Conservation (phyloP, 2,797 vertebrate genomes). For the Jordanella pulchra region DNA sequence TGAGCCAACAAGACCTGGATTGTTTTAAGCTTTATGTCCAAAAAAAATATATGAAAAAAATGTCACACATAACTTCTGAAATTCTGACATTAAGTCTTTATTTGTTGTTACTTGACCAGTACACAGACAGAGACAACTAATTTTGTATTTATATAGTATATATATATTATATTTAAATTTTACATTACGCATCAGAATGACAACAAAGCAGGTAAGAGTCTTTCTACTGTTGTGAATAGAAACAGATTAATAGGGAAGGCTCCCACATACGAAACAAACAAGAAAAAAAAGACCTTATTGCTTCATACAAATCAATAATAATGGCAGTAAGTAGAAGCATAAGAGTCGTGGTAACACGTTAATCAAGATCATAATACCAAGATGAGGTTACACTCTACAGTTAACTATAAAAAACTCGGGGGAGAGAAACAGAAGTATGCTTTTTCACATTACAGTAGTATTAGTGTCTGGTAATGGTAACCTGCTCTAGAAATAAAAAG, state of each 20-base stretch:
- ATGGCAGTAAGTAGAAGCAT: constrained; percentile 69
- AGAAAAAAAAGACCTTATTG: constrained; percentile 77
- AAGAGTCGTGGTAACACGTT: constrained; percentile 59
- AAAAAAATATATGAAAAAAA: constrained; percentile 13
- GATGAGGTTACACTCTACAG: constrained; percentile 55
- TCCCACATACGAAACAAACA: constrained; percentile 69
- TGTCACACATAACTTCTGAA: constrained; percentile 5
- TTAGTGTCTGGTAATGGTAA: constrained; percentile 54
- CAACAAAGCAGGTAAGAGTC: constrained; percentile 76
- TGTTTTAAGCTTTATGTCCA: not conserved
- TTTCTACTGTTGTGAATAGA: constrained; percentile 68
- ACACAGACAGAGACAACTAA: constrained; percentile 79
- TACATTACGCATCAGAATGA: constrained; percentile 74
- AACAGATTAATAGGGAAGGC: constrained; percentile 68
- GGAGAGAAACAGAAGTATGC: constrained; percentile 56
- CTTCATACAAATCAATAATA: constrained; percentile 79
- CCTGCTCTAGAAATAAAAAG: constrained; percentile 68
- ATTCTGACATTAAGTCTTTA: constrained; percentile 68
- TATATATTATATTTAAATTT: constrained; percentile 73
- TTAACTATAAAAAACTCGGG: constrained; percentile 54
- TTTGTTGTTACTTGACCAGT: constrained; percentile 77
- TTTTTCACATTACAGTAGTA: constrained; percentile 68
- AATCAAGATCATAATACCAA: constrained; percentile 66
- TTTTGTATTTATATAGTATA: constrained; percentile 70
- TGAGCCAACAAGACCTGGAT: no score